Evolutionary conservation across 2,888 invertebrate genomes (phyloP), one percentile per base, ranked within the genome.

Genomic region (Drosophila mimica): DNA sequence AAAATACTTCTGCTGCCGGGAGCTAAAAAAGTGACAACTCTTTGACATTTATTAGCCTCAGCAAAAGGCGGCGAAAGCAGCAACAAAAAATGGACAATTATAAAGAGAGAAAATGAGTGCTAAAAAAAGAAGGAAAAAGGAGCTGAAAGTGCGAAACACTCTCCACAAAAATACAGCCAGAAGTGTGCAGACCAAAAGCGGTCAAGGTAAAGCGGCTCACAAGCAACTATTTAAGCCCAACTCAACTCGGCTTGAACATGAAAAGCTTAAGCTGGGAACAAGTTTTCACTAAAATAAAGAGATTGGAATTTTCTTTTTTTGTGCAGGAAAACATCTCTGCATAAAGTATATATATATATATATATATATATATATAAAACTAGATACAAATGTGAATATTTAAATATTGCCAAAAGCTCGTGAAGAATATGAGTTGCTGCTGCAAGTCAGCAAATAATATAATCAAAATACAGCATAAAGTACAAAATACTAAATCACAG

Each of bases 41-140:
- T 88, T 84, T 89, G 89, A 89, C 89, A 89, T 89, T 89, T 89
- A 89, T 90, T 84, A 90, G 84, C 74, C 76, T 74, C 65, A 70
- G 73, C 75, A 59, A 67, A 66, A 58, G 53, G 46, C 61, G 40
- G 30, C 61, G 60, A 69, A 68, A 67, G 64, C 31, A 46, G 60
- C 31, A 25, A 8, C 25, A 49, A 54, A 66, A 67, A 65, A 76
- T 65, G 66, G 53, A 78, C 79, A 83, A 87, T 81, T 84, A 82
- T 71, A 73, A 73, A 77, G 51, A 70, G 53, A 28, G 62, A 43
- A 58, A 43, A 15, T 30, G 52, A 43, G 13, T 9, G 30, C 40
- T 11, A 17, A 5, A 4, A 9, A 34, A 38, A 38, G 25, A 25
- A 2, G 25, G 25, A 28, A 25, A 9, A 33, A 0, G 8, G 15